Base-by-base conservation (phyloP, 2,888 invertebrate genomes). In the Protonemura montana region DNA sequence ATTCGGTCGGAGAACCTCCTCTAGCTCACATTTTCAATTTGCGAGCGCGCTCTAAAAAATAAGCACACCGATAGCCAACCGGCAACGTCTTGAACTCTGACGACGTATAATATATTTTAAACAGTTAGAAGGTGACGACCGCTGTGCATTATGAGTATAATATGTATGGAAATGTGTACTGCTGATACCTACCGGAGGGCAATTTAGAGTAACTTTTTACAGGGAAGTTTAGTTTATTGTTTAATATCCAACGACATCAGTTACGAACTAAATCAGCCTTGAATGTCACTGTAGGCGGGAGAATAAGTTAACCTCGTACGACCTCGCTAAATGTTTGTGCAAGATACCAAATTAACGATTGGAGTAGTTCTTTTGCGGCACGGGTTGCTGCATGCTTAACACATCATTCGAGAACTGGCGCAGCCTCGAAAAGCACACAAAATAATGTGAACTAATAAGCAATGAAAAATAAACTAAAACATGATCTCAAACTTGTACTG, bases 81-180 rank as follows among this genome's bases (percentile, higher is more conserved):
- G n/a, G 29, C 7, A 59, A 59, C 1, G 59, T 21, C 59, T 21
- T 2, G 59, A 59, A 59, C 35, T 35, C 35, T 35, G 35, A 35
- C 35, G 35, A 35, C 35, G 35, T 35, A 35, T 35, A 35, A 35
- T 35, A 10, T 10, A 35, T 35, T 35, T 35, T 35, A 35, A 35
- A 35, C 10, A 35, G 35, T 35, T 35, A 35, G 35, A 35, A 35
- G 35, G 35, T 35, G 35, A 35, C 35, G 35, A 35, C 16, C 59
- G 7, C 21, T 21, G 59, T 21, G 59, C 59, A 13, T 85, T 86
- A 87, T 86, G 87, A 85, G 87, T 86, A 86, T 86, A 87, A 87
- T 87, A 87, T 87, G 87, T 87, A 87, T 87, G 87, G 87, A 85
- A 87, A 87, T 87, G 87, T 26, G 27, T 26, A 59, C 82, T 86